Percentiles rank a stretch among this genome's conserved stretches.
phyloP scores from a whole-genome alignment of 1,140 invertebrate species.

The Drosophila repleta region DNA sequence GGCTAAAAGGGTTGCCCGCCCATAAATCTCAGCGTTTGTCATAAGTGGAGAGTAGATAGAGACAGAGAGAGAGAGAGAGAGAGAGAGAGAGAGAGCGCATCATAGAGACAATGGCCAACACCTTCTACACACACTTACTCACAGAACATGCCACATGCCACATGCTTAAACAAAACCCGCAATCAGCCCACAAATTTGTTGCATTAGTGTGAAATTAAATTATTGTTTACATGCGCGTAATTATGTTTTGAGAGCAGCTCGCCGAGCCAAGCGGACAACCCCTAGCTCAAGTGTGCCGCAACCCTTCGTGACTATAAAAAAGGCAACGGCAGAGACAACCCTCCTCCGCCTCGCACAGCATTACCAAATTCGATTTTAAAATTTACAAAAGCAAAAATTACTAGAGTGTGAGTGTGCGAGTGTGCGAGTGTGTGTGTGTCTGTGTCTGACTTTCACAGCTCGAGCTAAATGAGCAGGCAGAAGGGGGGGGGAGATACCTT shows the following conservation, averaged over 20 bases:
- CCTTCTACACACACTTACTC: neutral
- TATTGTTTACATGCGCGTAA: slow-evolving; percentile 82
- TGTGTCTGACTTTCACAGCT: slow-evolving; percentile 70
- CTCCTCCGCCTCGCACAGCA: slow-evolving; percentile 20
- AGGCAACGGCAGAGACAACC: slow-evolving; percentile 26
- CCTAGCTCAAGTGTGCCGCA: slow-evolving; percentile 19
- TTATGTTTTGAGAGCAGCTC: slow-evolving; percentile 65
- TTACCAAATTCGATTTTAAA: slow-evolving; percentile 73
- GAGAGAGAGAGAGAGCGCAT: neutral
- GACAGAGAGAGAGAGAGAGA: neutral
- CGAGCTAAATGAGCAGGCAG: slow-evolving; percentile 36
- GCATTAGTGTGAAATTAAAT: slow-evolving; percentile 82
- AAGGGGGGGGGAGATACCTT: neutral
- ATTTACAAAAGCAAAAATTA: slow-evolving; percentile 50
- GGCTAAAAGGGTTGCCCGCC: slow-evolving; percentile 6
- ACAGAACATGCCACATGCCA: slow-evolving; percentile 23
- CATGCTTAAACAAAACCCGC: slow-evolving; percentile 65
- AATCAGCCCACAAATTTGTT: slow-evolving; percentile 82
- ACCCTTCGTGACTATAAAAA: slow-evolving; percentile 55
- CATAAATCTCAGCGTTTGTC: slow-evolving; percentile 28
- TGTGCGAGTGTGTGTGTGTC: neutral
- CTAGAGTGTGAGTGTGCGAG: neutral
- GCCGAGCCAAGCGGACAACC: slow-evolving; percentile 7
- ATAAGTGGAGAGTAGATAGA: slow-evolving; percentile 1
- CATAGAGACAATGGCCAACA: slow-evolving; percentile 12